Conservation (phyloP, 1,140 invertebrate species). For the Drosophila nannoptera region DNA sequence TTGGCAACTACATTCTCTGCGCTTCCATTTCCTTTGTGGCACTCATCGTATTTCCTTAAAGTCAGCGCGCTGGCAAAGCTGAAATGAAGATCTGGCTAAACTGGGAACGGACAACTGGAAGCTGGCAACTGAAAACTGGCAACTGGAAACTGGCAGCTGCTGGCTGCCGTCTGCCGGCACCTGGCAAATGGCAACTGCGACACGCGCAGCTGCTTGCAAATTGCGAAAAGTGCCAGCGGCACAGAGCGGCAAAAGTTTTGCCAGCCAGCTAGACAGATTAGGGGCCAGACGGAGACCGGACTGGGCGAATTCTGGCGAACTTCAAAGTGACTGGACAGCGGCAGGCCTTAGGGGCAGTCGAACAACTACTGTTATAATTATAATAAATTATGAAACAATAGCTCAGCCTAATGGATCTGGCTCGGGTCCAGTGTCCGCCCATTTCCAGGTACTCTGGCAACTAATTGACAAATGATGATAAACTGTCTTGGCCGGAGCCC, state of each 20-base stretch:
- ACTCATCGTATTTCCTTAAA: slow-evolving; percentile 49
- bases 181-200: slow-evolving; percentile 25
- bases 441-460: slow-evolving; percentile 39
- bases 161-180: slow-evolving; percentile 12
- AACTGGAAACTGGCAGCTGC: slow-evolving; percentile 16
- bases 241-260: slow-evolving; percentile 50
- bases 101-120: slow-evolving; percentile 33
- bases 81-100: not conserved
- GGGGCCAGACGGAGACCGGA: not conserved
- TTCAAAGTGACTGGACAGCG: slow-evolving; percentile 47
- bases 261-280: slow-evolving; percentile 45
- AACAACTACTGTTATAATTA: slow-evolving; percentile 71
- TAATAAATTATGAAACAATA: slow-evolving; percentile 72
- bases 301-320: slow-evolving; percentile 25
- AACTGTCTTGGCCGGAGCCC: slow-evolving; percentile 58
- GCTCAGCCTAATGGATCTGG: slow-evolving; percentile 42
- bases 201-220: slow-evolving; percentile 45
- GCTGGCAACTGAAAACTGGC: slow-evolving; percentile 13
- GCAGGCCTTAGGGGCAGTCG: slow-evolving; percentile 34
- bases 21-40: slow-evolving; percentile 20
- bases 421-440: slow-evolving; percentile 8
- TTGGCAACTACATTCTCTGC: not conserved
- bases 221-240: slow-evolving; percentile 59
- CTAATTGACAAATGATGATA: slow-evolving; percentile 78
- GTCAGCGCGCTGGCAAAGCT: slow-evolving; percentile 33